Evolutionary conservation across 1,140 invertebrate species (phyloP).

Genomic region (Drosophila lowei): DNA sequence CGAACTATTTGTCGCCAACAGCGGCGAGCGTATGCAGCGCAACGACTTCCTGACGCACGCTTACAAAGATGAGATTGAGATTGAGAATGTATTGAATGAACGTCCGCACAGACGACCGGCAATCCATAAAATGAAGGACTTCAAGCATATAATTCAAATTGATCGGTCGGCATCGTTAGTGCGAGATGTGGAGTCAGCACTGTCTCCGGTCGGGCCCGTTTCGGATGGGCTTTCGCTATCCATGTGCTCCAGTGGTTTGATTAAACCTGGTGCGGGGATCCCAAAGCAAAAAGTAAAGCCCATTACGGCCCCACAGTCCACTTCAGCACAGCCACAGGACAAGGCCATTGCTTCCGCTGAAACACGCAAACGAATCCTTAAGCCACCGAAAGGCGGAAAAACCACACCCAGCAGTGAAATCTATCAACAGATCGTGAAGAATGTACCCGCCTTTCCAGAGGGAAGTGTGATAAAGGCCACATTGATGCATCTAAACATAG

Average conservation of each 20-base stretch:
- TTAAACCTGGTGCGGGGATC: background rate
- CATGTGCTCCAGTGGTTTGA: conserved; percentile 15
- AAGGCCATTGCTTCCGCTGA: no score
- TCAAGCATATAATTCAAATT: background rate
- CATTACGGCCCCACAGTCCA: background rate
- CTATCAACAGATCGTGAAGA: conserved; percentile 41
- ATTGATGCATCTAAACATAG: conserved; percentile 40
- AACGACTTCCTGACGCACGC: background rate
- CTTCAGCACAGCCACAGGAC: no score
- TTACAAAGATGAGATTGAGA: conserved; percentile 28
- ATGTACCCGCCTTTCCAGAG: conserved; percentile 23
- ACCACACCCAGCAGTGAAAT: conserved; percentile 10
- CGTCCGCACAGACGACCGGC: no score
- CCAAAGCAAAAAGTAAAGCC: no score
- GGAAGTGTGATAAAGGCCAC: conserved; percentile 1
- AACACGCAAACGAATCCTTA: background rate
- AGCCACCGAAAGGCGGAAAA: conserved; percentile 35
- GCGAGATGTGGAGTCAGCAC: no score
- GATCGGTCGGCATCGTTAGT: no score
- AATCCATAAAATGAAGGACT: background rate
- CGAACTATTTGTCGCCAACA: background rate
- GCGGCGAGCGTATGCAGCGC: background rate
- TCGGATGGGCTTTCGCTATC: background rate
- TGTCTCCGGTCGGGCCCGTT: background rate
- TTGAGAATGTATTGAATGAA: background rate